phyloP scores from a whole-genome alignment of 2,888 invertebrate species.

The Mycalesis mineus region DNA sequence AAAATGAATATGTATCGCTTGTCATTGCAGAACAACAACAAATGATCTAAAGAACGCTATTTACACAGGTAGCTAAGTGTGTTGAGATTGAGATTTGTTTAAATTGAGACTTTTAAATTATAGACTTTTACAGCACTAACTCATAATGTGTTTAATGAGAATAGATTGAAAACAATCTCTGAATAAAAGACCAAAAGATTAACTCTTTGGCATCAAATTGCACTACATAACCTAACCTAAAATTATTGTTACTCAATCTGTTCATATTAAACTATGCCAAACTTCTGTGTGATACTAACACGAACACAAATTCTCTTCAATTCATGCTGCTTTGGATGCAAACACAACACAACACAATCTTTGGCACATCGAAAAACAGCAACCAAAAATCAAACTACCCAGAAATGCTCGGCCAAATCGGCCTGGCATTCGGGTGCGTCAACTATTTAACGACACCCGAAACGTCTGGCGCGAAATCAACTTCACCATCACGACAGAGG shows the following conservation, averaged over 20 bases:
- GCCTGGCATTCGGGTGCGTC: constrained; percentile 74
- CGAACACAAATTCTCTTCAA: constrained; percentile 31
- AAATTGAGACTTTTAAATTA: not conserved
- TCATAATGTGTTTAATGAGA: not conserved
- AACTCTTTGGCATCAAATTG: too few relatives aligned
- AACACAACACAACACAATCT: not conserved
- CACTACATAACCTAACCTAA: not conserved
- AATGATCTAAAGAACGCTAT: constrained; percentile 76
- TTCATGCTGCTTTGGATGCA: constrained; percentile 22
- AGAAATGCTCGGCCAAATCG: constrained; percentile 76
- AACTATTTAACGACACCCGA: constrained; percentile 69
- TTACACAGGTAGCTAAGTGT: constrained; percentile 69
- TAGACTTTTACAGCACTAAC: not conserved
- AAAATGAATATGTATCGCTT: constrained; percentile 40
- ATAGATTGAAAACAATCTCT: not conserved
- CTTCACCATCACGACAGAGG: constrained; percentile 57
- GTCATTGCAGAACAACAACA: constrained; percentile 74
- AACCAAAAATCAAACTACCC: constrained; percentile 75
- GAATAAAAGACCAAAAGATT: too few relatives aligned
- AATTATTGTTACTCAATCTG: not conserved
- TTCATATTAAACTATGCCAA: not conserved
- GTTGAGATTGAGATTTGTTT: constrained; percentile 39
- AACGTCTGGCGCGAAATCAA: constrained; percentile 38
- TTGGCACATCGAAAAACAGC: constrained; percentile 42
- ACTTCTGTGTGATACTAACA: constrained; percentile 34